These are phyloP conservation scores for Gymnoscopelus braueri DNA, from an alignment of 2,797 vertebrate species.

Conservation along the genomic window DNA sequence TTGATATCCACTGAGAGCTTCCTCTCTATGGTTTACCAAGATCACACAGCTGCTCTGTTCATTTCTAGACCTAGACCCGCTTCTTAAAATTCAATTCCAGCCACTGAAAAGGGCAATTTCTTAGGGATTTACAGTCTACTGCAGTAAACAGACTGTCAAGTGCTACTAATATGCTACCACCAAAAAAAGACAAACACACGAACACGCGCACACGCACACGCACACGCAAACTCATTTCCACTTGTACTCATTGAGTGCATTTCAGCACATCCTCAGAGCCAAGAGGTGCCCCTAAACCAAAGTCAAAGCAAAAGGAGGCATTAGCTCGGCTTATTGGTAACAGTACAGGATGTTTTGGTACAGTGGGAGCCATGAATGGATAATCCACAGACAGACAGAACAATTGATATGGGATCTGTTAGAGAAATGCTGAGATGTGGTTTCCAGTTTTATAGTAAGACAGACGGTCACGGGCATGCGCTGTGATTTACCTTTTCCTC, in stretches of 20 bases:
- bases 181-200: background rate
- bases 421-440: conserved; percentile 23
- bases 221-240: conserved; percentile 4
- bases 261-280: conserved; percentile 24
- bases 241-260: conserved; percentile 16
- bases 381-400: conserved; percentile 57
- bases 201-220: background rate
- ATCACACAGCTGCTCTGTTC: conserved; percentile 17
- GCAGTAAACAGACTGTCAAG: background rate
- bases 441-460: conserved; percentile 4
- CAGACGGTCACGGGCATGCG: too few species aligned
- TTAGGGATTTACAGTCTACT: background rate
- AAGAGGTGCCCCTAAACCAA: conserved; percentile 44
- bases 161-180: background rate
- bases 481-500: too few species aligned
- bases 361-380: conserved; percentile 46
- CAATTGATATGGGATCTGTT: conserved; percentile 36
- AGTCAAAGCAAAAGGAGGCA: conserved; percentile 39
- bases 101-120: conserved; percentile 6
- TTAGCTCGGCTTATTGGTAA: conserved; percentile 47
- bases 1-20: too few species aligned
- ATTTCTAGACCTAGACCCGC: conserved; percentile 12
- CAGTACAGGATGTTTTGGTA: conserved; percentile 41
- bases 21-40: background rate
- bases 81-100: conserved; percentile 17